Conservation (phyloP, 2,888 invertebrate genomes). For the Choreutis nemorana region DNA sequence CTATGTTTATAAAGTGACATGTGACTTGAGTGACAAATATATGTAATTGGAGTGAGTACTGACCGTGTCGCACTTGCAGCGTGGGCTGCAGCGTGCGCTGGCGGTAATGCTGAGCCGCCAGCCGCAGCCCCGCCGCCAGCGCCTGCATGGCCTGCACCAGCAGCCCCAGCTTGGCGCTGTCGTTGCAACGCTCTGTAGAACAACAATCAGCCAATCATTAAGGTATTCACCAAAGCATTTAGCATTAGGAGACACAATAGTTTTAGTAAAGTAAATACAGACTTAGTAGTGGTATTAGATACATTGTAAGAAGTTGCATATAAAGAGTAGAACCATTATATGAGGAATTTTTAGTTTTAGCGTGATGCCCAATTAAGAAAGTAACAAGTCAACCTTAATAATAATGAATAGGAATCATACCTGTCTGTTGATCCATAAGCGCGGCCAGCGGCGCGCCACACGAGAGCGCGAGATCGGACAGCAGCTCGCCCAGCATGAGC, state of each 20-base stretch:
- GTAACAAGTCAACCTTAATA: too few relatives aligned
- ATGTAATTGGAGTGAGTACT: conserved; percentile 13
- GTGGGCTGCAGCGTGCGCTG: conserved; percentile 88
- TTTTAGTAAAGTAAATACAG: too few relatives aligned
- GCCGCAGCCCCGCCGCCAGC: conserved; percentile 90
- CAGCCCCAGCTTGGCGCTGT: conserved; percentile 77
- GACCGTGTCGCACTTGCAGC: conserved; percentile 89
- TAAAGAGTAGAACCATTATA: too few relatives aligned
- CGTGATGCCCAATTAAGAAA: too few relatives aligned
- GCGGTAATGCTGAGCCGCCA: conserved; percentile 88
- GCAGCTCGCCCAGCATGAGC: conserved; percentile 92
- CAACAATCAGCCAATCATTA: background rate
- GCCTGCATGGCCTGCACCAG: conserved; percentile 92
- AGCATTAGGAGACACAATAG: background rate
- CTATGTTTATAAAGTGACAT: too few relatives aligned
- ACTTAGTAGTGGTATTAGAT: too few relatives aligned
- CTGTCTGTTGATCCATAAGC: conserved; percentile 66
- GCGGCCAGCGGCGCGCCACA: conserved; percentile 79
- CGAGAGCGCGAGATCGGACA: conserved; percentile 87
- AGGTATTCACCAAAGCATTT: background rate
- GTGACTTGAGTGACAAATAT: too few relatives aligned
- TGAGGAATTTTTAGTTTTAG: too few relatives aligned
- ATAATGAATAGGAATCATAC: too few relatives aligned
- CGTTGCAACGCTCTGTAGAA: conserved; percentile 37
- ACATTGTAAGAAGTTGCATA: too few relatives aligned